A percentile compares a stretch with the other conserved stretches of the same genome.
phyloP scores from a whole-genome alignment of 2,888 invertebrate species.

The Sphinx pinastri region DNA sequence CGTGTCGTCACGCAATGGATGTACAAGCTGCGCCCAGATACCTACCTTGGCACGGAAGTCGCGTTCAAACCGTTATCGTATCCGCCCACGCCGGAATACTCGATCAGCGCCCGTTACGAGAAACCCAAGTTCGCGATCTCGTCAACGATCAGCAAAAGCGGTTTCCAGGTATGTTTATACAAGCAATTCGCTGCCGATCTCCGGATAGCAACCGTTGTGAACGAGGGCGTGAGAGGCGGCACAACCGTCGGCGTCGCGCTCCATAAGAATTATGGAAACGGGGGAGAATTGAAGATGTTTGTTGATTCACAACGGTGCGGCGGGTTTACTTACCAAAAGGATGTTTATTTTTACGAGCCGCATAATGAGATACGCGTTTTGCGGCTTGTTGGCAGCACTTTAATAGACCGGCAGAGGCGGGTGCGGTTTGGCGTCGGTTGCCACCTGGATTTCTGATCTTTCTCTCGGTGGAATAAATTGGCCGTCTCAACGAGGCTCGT shows the following conservation, averaged over 20 bases:
- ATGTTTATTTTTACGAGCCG: slow-evolving; percentile 66
- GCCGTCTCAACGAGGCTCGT: slow-evolving; percentile 21
- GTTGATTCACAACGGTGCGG: slow-evolving; percentile 74
- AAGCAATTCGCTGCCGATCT: slow-evolving; percentile 69
- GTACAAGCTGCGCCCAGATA: slow-evolving; percentile 63
- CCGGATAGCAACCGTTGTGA: slow-evolving; percentile 67
- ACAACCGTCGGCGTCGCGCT: slow-evolving; percentile 67
- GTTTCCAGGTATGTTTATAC: slow-evolving; percentile 70
- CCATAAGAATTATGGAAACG: slow-evolving; percentile 65
- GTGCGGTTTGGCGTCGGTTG: slow-evolving; percentile 74
- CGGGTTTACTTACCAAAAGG: slow-evolving; percentile 73
- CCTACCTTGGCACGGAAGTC: slow-evolving; percentile 67
- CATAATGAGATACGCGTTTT: slow-evolving; percentile 65
- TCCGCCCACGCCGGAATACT: slow-evolving; percentile 60
- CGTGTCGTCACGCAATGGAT: slow-evolving; percentile 70
- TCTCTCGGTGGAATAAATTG: slow-evolving; percentile 3
- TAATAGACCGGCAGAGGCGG: slow-evolving; percentile 69
- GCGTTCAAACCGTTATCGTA: slow-evolving; percentile 60
- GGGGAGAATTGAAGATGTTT: slow-evolving; percentile 72
- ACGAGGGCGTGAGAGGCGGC: slow-evolving; percentile 56
- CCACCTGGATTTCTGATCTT: slow-evolving; percentile 69
- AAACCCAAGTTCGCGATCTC: slow-evolving; percentile 60
- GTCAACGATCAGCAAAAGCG: slow-evolving; percentile 64
- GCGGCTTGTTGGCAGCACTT: slow-evolving; percentile 65
- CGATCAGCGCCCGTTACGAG: slow-evolving; percentile 69